Evolutionary conservation across 2,888 invertebrate species (phyloP).

Genomic region (Parnassius glacialis): DNA sequence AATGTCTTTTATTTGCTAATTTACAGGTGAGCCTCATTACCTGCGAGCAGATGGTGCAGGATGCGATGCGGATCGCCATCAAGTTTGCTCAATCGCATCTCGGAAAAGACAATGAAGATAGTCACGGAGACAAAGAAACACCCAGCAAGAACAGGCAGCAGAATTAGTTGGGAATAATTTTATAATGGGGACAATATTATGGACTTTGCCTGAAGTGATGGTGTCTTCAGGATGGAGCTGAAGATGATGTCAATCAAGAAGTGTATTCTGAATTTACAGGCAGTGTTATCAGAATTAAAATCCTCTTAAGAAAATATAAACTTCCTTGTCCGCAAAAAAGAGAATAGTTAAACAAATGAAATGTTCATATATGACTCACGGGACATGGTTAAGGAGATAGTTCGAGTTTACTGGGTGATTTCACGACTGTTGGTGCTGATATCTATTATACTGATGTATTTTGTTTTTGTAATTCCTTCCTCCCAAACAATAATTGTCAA

Average conservation of each 20-base stretch:
- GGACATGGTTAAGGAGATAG: no score
- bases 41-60: slow-evolving; percentile 83
- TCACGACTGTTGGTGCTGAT: no score
- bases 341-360: not conserved
- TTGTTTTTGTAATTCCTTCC: no score
- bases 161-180: slow-evolving; percentile 37
- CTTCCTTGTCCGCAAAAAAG: not conserved
- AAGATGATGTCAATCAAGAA: no score
- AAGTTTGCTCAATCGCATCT: slow-evolving; percentile 65
- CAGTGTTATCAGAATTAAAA: no score
- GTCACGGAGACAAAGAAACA: slow-evolving; percentile 17
- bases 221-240: no score
- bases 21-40: slow-evolving; percentile 71
- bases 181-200: no score
- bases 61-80: slow-evolving; percentile 81
- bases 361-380: not conserved
- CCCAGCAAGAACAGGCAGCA: slow-evolving; percentile 42
- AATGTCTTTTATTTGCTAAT: slow-evolving; percentile 1
- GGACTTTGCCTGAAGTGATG: no score
- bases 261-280: no score
- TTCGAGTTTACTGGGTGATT: no score
- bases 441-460: no score
- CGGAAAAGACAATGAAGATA: slow-evolving; percentile 11
- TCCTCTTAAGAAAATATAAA: not conserved
- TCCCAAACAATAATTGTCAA: no score